phyloP scores from a whole-genome alignment of 2,797 vertebrate species.

The Hippopotamyrus pictus region DNA sequence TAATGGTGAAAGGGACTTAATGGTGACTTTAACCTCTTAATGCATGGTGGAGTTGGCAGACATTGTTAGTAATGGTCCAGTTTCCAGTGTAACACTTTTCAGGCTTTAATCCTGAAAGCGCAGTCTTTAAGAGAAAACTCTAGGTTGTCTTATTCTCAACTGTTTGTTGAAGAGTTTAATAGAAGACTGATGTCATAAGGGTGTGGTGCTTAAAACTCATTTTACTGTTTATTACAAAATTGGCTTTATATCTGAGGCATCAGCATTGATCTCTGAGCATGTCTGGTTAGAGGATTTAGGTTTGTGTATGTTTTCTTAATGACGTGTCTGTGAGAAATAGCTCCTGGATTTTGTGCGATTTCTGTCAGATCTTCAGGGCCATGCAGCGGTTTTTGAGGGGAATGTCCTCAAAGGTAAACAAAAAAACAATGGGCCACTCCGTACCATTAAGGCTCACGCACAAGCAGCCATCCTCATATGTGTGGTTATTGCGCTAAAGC shows the following conservation, averaged over 20 bases:
- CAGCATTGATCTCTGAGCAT: neutral
- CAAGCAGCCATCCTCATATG: neutral
- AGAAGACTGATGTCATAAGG: neutral
- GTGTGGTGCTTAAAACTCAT: neutral
- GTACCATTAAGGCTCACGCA: neutral
- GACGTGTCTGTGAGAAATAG: neutral
- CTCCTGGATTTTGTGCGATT: neutral
- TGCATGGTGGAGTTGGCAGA: neutral
- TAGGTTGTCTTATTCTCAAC: neutral
- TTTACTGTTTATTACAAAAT: neutral
- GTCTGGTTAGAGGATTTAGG: neutral
- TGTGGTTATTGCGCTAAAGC: neutral
- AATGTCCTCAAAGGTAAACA: neutral
- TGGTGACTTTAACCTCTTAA: neutral
- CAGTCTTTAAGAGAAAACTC: neutral
- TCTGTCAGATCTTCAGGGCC: neutral
- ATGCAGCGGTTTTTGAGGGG: neutral
- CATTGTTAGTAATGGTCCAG: neutral
- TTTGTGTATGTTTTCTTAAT: neutral
- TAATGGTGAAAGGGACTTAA: neutral
- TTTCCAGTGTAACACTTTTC: neutral
- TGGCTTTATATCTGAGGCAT: neutral
- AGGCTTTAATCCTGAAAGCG: neutral
- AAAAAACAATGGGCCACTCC: neutral
- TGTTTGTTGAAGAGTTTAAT: neutral